Conservation (phyloP, 2,113 vertebrate genomes). For the Hippoglossus stenolepis region DNA sequence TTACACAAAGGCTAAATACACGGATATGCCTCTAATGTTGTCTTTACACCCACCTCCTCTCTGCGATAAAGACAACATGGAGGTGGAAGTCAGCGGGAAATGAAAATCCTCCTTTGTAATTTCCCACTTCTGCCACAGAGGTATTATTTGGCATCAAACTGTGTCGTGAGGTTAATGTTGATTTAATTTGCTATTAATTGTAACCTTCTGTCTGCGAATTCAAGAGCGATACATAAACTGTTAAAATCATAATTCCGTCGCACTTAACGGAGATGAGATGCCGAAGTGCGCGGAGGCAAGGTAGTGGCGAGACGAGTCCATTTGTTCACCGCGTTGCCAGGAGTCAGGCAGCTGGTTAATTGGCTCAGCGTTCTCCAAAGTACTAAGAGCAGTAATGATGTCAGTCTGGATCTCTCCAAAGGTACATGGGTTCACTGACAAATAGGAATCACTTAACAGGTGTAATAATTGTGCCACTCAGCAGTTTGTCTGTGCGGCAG, state of each 20-base stretch:
- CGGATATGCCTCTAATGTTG: not conserved
- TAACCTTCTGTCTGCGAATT: slow-evolving; percentile 56
- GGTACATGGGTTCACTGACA: slow-evolving; percentile 35
- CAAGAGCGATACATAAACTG: slow-evolving; percentile 61
- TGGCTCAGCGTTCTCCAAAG: slow-evolving; percentile 65
- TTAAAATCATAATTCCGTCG: slow-evolving; percentile 62
- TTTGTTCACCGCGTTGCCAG: slow-evolving; percentile 66
- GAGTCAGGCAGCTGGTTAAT: slow-evolving; percentile 73
- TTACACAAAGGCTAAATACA: not conserved
- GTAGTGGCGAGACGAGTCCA: slow-evolving; percentile 58
- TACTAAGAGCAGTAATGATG: slow-evolving; percentile 65
- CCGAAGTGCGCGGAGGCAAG: slow-evolving; percentile 25
- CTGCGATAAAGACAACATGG: slow-evolving; percentile 2
- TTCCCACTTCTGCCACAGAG: slow-evolving; percentile 5
- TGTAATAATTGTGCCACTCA: slow-evolving; percentile 9
- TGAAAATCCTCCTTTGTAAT: slow-evolving; percentile 24
- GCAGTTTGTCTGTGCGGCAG: not conserved
- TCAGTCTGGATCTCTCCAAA: slow-evolving; percentile 53
- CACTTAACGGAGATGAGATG: slow-evolving; percentile 52
- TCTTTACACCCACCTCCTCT: not conserved
- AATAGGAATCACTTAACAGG: slow-evolving; percentile 39
- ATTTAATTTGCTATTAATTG: slow-evolving; percentile 81
- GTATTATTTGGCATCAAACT: slow-evolving; percentile 64
- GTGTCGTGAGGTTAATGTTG: slow-evolving; percentile 74
- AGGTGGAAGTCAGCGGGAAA: not conserved